phyloP scores from a whole-genome alignment of 2,888 invertebrate genomes.

The Hetaerina titia region DNA sequence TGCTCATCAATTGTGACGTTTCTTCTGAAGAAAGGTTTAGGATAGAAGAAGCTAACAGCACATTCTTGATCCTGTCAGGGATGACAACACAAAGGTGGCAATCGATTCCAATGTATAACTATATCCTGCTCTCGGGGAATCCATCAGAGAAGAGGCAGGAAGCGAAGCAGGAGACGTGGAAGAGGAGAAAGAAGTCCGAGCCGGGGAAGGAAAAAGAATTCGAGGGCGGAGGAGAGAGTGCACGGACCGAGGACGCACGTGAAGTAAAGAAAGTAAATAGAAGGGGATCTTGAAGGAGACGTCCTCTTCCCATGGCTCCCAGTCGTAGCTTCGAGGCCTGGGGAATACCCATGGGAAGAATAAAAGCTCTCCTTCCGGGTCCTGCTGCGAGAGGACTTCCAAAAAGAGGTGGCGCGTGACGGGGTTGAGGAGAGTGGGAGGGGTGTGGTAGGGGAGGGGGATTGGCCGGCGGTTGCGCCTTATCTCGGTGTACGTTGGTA shows the following conservation, averaged over 20 bases:
- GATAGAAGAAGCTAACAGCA: not conserved
- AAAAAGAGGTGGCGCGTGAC: conserved; percentile 7
- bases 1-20: not conserved
- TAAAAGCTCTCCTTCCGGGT: conserved; percentile 42
- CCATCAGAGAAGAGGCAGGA: not conserved
- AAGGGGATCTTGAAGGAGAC: conserved; percentile 23
- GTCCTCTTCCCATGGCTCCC: conserved; percentile 2
- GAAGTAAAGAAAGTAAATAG: conserved; percentile 36
- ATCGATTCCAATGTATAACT: not conserved
- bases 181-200: not conserved
- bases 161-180: not conserved
- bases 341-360: conserved; percentile 44
- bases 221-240: not conserved
- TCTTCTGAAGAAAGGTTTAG: not conserved
- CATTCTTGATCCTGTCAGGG: not conserved
- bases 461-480: no score
- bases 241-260: not conserved
- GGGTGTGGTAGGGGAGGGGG: not conserved
- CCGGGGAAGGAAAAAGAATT: not conserved
- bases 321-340: conserved; percentile 55
- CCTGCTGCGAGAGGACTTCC: not conserved
- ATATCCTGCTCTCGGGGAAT: not conserved
- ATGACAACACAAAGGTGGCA: not conserved
- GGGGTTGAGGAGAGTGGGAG: not conserved
- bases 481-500: not conserved